Percentiles rank a stretch among this genome's conserved stretches.
phyloP scores from a whole-genome alignment of 1,140 invertebrate genomes.

The Coelopa frigida region DNA sequence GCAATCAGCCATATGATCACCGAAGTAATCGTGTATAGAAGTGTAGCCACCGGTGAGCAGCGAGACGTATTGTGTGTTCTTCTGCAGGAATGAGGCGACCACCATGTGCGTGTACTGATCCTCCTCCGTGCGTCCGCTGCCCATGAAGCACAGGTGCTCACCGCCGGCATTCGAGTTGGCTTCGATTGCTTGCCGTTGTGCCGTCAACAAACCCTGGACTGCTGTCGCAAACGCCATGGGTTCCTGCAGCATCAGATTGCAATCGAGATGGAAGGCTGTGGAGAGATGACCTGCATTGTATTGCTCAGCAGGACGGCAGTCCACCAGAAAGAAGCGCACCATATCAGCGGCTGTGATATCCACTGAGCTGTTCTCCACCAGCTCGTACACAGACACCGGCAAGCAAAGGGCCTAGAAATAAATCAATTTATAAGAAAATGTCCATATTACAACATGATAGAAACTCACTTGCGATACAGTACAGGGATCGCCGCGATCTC shows the following conservation, averaged over 20 bases:
- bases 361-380: conserved; percentile 70
- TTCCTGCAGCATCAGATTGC: conserved; percentile 94
- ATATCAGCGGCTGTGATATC: conserved; percentile 51
- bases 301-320: conserved; percentile 92
- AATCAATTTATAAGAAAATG: too few relatives aligned
- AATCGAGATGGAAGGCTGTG: conserved; percentile 96
- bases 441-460: background rate
- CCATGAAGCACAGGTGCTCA: conserved; percentile 95
- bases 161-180: conserved; percentile 84
- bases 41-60: conserved; percentile 88
- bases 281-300: conserved; percentile 95
- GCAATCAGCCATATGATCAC: conserved; percentile 68
- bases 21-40: conserved; percentile 79
- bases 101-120: conserved; percentile 98
- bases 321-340: conserved; percentile 92
- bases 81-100: conserved; percentile 92
- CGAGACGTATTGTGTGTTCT: conserved; percentile 86
- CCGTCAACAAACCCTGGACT: conserved; percentile 84
- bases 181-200: conserved; percentile 82
- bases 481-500: conserved; percentile 25
- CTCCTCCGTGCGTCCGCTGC: conserved; percentile 90
- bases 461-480: conserved; percentile 30
- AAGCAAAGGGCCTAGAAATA: conserved; percentile 82
- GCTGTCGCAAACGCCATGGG: conserved; percentile 90
- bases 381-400: conserved; percentile 82